phyloP scores from a whole-genome alignment of 2,888 invertebrate genomes.

The Labia minor region DNA sequence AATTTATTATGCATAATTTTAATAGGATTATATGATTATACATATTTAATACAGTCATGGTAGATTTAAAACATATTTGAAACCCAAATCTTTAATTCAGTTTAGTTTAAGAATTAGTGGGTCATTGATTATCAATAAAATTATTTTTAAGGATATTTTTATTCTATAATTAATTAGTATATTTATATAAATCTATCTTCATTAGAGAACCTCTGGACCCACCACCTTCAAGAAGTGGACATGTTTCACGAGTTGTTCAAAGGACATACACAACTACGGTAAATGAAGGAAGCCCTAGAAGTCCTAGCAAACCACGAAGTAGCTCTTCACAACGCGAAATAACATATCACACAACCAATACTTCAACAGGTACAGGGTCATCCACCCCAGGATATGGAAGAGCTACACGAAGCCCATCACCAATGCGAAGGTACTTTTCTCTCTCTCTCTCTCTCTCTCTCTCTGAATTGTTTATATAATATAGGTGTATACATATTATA shows the following conservation, averaged over 20 bases:
- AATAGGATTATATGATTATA: too few relatives aligned
- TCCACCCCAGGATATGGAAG: neutral
- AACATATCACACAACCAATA: neutral
- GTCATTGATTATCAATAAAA: too few relatives aligned
- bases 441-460: too few relatives aligned
- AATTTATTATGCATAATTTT: too few relatives aligned
- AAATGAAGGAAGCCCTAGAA: neutral
- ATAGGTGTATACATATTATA: too few relatives aligned
- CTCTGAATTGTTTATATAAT: neutral
- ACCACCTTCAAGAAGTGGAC: slow-evolving; percentile 26
- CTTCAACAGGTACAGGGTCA: neutral
- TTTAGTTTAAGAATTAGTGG: too few relatives aligned
- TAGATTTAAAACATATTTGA: too few relatives aligned
- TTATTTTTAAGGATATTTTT: too few relatives aligned
- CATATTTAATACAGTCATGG: too few relatives aligned
- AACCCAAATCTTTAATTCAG: too few relatives aligned
- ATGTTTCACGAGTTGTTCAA: slow-evolving; percentile 26
- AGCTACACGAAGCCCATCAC: slow-evolving; percentile 22
- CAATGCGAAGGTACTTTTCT: slow-evolving; percentile 15
- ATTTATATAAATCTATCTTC: too few relatives aligned
- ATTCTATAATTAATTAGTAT: too few relatives aligned
- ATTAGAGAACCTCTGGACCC: slow-evolving; percentile 28
- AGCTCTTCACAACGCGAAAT: neutral
- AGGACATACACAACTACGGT: slow-evolving; percentile 19
- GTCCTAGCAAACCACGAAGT: neutral